Percentiles rank a stretch among this genome's conserved stretches.
These are phyloP conservation scores for Aegypius monachus DNA, from an alignment of 2,113 vertebrate genomes.

Conservation along the genomic window DNA sequence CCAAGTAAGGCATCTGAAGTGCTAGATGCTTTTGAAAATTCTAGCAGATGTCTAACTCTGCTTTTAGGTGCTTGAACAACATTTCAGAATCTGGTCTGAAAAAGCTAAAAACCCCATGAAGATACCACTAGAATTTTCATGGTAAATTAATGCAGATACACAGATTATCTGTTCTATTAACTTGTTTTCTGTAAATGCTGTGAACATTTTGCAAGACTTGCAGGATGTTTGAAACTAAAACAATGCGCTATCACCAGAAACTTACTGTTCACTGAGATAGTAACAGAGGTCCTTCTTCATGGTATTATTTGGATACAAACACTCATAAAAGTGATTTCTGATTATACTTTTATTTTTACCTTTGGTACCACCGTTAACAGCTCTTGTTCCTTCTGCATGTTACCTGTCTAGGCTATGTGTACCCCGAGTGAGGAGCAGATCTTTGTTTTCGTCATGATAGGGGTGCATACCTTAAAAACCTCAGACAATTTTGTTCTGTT, in stretches of 20 bases:
- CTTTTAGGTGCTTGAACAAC: constrained; percentile 2
- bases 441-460: not conserved
- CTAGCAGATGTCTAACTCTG: not conserved
- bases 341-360: not conserved
- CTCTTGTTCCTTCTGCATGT: not conserved
- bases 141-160: not conserved
- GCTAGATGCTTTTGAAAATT: not conserved
- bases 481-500: not conserved
- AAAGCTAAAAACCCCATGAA: not conserved
- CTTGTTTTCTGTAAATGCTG: not conserved
- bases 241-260: not conserved
- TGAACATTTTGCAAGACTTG: not conserved
- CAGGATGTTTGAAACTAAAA: not conserved
- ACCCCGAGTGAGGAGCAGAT: not conserved
- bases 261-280: not conserved
- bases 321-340: not conserved
- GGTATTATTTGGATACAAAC: not conserved
- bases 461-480: not conserved
- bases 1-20: not conserved
- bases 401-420: not conserved
- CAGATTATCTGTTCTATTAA: not conserved
- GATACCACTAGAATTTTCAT: not conserved
- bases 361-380: not conserved
- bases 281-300: not conserved
- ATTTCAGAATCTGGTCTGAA: not conserved